These are phyloP conservation scores for Picus viridis DNA, from an alignment of 2,797 vertebrate genomes.

Conservation along the genomic window DNA sequence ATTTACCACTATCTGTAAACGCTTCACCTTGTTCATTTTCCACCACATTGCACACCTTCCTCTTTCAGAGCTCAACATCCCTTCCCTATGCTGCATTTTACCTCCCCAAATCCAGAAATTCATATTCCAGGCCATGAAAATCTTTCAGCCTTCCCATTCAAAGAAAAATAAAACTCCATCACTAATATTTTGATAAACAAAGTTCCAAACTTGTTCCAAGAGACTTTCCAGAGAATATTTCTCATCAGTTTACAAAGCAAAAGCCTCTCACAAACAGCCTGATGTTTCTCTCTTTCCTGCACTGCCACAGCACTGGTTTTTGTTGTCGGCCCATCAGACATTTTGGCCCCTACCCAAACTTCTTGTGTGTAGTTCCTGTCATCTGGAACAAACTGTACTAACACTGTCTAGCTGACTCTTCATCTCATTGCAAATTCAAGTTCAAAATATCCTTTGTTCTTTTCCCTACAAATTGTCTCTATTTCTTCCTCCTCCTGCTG, in stretches of 20 bases:
- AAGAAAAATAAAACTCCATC: not conserved
- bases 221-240: not conserved
- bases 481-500: not conserved
- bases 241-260: not conserved
- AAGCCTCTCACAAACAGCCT: not conserved
- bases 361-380: constrained; percentile 3
- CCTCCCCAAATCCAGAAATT: not conserved
- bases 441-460: constrained; percentile 10
- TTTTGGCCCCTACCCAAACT: constrained; percentile 43
- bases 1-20: not conserved
- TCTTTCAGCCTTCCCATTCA: not conserved
- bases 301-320: not conserved
- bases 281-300: not conserved
- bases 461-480: not conserved
- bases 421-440: constrained; percentile 8
- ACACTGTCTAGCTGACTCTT: constrained; percentile 5
- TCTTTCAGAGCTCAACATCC: not conserved
- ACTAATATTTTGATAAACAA: not conserved
- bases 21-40: not conserved
- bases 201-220: not conserved
- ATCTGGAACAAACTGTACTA: constrained; percentile 30
- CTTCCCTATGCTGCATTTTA: not conserved
- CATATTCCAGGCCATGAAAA: not conserved
- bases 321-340: not conserved
- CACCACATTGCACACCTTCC: not conserved